Evolutionary conservation across 2,113 vertebrate genomes (phyloP).

Genomic region (Odocoileus virginianus): DNA sequence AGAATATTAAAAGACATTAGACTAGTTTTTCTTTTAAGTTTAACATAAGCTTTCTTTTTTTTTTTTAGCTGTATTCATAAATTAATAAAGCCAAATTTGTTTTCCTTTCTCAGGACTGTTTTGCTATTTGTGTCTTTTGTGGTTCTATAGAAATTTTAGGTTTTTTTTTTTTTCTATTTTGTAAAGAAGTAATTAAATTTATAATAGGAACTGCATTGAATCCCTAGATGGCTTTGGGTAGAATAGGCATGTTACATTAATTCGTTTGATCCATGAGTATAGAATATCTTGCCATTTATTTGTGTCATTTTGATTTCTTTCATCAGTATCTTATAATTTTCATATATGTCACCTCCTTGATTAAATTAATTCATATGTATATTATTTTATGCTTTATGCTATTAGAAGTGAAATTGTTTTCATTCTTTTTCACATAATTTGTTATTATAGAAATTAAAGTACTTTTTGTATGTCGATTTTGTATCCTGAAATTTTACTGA

Average conservation of each 20-base stretch:
- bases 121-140: neutral
- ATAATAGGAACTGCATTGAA: neutral
- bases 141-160: neutral
- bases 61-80: neutral
- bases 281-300: neutral
- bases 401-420: neutral
- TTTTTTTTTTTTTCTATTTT: neutral
- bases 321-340: neutral
- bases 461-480: neutral
- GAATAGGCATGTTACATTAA: neutral
- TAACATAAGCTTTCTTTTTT: neutral
- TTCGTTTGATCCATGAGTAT: neutral
- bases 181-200: neutral
- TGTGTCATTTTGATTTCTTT: neutral
- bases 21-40: neutral
- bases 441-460: neutral
- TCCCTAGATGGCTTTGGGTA: neutral
- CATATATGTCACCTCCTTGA: neutral
- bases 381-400: neutral
- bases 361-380: neutral
- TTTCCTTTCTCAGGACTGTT: neutral
- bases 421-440: neutral
- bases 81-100: neutral
- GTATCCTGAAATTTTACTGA: neutral
- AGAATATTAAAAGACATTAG: neutral